Conservation (phyloP, 2,888 invertebrate genomes). For the Temnothorax rugatulus region DNA sequence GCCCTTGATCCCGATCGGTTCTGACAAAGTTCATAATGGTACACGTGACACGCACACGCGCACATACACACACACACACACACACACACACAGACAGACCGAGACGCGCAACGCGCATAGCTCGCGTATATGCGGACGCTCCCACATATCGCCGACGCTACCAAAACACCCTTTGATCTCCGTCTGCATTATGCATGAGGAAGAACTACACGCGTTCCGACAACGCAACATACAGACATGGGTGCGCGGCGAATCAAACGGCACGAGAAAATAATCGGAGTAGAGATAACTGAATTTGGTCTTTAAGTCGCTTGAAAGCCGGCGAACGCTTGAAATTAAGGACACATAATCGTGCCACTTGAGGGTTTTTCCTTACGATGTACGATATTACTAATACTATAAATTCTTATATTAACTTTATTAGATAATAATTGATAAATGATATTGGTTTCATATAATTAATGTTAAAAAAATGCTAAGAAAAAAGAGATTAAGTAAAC, state of each 20-base stretch:
- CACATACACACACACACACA: too few relatives aligned
- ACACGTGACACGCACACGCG: conserved; percentile 7
- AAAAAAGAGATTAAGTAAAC: background rate
- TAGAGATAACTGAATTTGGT: conserved; percentile 53
- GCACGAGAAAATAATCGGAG: conserved; percentile 68
- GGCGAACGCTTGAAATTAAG: background rate
- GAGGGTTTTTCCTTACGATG: background rate
- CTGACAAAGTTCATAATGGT: conserved; percentile 54
- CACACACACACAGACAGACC: background rate
- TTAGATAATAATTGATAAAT: background rate
- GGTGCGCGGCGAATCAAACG: conserved; percentile 66
- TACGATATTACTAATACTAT: background rate
- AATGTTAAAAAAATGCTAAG: background rate
- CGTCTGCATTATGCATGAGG: conserved; percentile 76
- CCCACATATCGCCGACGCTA: conserved; percentile 44
- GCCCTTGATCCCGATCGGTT: conserved; percentile 39
- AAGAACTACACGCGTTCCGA: conserved; percentile 68
- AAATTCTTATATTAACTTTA: background rate
- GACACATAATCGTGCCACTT: background rate
- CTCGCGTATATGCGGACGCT: conserved; percentile 40
- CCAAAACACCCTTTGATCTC: conserved; percentile 73
- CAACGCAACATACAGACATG: conserved; percentile 68
- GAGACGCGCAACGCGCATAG: conserved; percentile 52
- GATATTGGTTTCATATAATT: background rate
- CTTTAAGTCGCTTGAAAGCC: background rate